Evolutionary conservation across 2,113 vertebrate genomes (phyloP).

Genomic region (Apteryx mantelli): DNA sequence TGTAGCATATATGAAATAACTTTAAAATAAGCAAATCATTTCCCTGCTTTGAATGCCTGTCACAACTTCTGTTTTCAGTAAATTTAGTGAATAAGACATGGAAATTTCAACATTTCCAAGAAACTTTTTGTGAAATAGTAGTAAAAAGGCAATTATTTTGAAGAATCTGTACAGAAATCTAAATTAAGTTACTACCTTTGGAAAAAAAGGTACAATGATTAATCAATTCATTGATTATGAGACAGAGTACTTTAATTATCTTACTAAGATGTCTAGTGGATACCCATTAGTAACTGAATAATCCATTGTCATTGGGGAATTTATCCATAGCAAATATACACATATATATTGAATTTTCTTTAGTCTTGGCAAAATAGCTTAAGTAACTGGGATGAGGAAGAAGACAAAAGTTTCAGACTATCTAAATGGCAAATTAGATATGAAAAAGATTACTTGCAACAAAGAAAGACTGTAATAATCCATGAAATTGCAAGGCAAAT

Average conservation of each 20-base stretch:
- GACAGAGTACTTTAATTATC: constrained; percentile 38
- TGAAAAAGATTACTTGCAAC: not conserved
- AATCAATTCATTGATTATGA: constrained; percentile 50
- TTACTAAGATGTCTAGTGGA: constrained; percentile 37
- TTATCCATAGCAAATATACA: constrained; percentile 2
- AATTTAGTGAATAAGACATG: not conserved
- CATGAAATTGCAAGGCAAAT: not conserved
- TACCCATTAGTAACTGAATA: constrained; percentile 40
- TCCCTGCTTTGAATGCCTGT: not conserved
- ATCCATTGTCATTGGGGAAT: constrained; percentile 33
- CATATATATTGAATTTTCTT: not conserved
- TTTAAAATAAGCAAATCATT: not conserved
- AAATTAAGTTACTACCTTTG: not conserved
- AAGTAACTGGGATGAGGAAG: not conserved
- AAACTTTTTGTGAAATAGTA: not conserved
- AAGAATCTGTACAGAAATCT: not conserved
- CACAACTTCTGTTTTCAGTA: not conserved
- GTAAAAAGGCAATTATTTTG: not conserved
- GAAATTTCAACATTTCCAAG: not conserved
- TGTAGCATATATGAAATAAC: not conserved
- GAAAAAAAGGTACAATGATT: constrained; percentile 13
- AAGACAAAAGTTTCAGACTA: not conserved
- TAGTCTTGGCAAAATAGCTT: not conserved
- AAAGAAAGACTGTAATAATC: not conserved
- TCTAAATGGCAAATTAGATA: not conserved